Base-by-base conservation (phyloP, 2,113 vertebrate species). In the Xenotilapia longispinis region DNA sequence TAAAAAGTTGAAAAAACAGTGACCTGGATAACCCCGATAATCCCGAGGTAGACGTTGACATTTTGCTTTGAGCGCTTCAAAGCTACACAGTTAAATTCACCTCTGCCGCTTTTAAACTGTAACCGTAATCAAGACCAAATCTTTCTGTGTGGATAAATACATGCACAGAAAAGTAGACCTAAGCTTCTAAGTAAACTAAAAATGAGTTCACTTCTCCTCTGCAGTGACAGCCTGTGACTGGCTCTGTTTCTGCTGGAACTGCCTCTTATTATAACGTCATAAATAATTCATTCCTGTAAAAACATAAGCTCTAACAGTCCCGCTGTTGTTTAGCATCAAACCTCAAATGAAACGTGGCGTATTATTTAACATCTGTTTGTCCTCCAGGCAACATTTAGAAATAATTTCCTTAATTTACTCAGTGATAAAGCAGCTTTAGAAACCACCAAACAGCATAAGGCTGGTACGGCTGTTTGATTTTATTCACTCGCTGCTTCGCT, bases 401-500 rank as follows among this genome's bases (percentile, higher is more conserved):
- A 80, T 70, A 17, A 58, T 88, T 85, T 80, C 12, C n/a, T 17
- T 85, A 65, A 86, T 89, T 90, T 28, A 26, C 26, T 23, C 7
- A 3, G 38, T 17, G 42, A 87, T 79, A 10, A 83, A 87, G 63
- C 86, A 45, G 33, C 54, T 87, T 53, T 19, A 12, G 17, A 73
- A 82, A 75, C 82, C 60, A 14, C 49, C 83, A 42, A 75, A 23
- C 70, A 19, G 17, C 7, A 78, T 33, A 19, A 31, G 26, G 45
- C 17, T 28, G 47, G 11, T 73, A 28, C 13, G 82, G 40, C 65
- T 42, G 23, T 84, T 88, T 84, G 5, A 82, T 81, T 90, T 80
- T 1, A 23, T 51, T 38, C 83, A 17, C 54, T 83, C 40, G 79
- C 58, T 26, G 86, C 87, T 95, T 94, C 94, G 88, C 54, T 90